Base-by-base conservation (phyloP, 35 echinoderm and acorn worm species). In the Lytechinus pictus region DNA sequence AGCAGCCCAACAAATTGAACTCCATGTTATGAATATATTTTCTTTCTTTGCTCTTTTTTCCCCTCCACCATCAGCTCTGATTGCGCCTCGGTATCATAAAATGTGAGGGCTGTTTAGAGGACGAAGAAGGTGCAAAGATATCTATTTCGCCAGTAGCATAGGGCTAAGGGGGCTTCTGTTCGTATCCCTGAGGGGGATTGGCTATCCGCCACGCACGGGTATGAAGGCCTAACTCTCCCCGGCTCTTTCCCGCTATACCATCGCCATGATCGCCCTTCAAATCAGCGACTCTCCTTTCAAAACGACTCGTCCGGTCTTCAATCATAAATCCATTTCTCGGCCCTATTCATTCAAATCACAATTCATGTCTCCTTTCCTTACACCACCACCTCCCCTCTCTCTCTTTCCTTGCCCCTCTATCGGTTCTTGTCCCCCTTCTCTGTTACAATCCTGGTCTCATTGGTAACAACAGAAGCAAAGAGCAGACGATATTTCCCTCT, bases 21-120 rank as follows among this genome's bases (percentile, higher is more conserved):
- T 44, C 88, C 27, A 28, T 52, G 88, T 90, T 90, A 90, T 90
- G 88, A 90, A 90, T 90, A 90, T 90, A 90, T 90, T 90, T 90
- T 90, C 5, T 90, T 90, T 90, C 88, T 90, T 54, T 33, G 28
- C 88, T 52, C 88, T 90, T 44, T 90, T 28, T 90, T 27, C 19
- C 66, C 66, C 19, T 79, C 66, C 66, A 24, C 66, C 66, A 7
- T 79, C 66, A 24, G 16, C 21, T 24, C 66, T 44, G n/a, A 79
- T 79, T n/a, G 66, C n/a, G 66, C 66, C 4, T 79, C 6, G 19
- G n/a, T 79, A 79, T 79, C 66, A 24, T 16, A 79, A 79, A 79
- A 24, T 16, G 66, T 8, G 12, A 79, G 66, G 66, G 56, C 13
- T 79, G 33, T 24, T n/a, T 79, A 7, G 3, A 79, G 19, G 66